These are phyloP conservation scores for Anabacerthia variegaticeps DNA, from an alignment of 2,797 vertebrate genomes.

Conservation along the genomic window DNA sequence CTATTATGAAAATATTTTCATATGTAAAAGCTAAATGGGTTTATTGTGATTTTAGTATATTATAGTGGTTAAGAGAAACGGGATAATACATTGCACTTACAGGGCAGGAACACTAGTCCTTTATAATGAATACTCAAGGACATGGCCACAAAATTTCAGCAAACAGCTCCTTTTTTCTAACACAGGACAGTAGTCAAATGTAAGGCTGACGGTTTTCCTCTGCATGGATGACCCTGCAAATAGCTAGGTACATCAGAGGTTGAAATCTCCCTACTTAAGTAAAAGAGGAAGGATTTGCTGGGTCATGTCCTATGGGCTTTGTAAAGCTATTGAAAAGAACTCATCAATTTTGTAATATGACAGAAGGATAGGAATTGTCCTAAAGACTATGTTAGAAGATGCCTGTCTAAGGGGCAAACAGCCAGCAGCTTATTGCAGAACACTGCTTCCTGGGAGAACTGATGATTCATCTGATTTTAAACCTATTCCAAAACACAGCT, in stretches of 20 bases:
- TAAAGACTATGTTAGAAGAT: slow-evolving; percentile 10
- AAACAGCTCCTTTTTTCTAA: background rate
- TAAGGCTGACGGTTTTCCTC: background rate
- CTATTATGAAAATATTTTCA: background rate
- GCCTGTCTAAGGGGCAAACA: background rate
- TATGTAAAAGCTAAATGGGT: background rate
- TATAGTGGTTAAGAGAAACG: background rate
- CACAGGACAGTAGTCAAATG: background rate
- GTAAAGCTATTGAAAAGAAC: background rate
- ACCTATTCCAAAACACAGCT: background rate
- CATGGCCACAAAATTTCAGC: background rate
- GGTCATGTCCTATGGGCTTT: background rate
- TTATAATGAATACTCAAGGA: background rate
- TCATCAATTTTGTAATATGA: background rate
- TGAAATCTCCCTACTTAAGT: slow-evolving; percentile 1
- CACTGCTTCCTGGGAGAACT: background rate
- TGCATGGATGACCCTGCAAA: background rate
- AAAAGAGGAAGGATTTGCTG: background rate
- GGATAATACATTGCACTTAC: background rate
- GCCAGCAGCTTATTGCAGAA: background rate
- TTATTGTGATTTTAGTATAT: background rate
- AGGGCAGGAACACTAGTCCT: background rate
- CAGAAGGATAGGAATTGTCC: background rate
- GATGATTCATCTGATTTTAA: slow-evolving; percentile 4
- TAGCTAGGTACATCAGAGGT: background rate